Percentiles rank a stretch among this genome's conserved stretches.
These are phyloP conservation scores for Galerucella calmariensis DNA, from an alignment of 2,888 invertebrate species.

Conservation along the genomic window DNA sequence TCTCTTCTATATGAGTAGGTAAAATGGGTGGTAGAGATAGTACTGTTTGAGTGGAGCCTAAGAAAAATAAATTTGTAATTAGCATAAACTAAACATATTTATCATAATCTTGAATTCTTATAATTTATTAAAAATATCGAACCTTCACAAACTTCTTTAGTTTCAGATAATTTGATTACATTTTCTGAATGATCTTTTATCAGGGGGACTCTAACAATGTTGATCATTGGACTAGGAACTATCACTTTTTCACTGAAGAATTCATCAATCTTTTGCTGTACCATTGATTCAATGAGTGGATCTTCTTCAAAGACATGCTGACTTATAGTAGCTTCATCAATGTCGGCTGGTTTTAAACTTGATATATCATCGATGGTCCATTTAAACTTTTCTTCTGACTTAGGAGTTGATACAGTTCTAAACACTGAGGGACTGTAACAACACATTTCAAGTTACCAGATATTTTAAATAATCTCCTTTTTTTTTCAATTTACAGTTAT, in stretches of 20 bases:
- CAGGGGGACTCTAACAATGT: conserved; percentile 44
- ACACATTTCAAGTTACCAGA: background rate
- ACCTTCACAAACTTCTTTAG: conserved; percentile 45
- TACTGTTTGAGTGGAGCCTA: conserved; percentile 75
- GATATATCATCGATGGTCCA: conserved; percentile 81
- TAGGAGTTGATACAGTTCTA: conserved; percentile 60
- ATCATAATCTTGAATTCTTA: background rate
- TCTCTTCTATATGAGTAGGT: conserved; percentile 72
- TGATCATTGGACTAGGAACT: conserved; percentile 62
- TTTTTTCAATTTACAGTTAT: too few species aligned
- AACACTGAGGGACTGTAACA: conserved; percentile 63
- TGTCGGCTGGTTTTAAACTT: conserved; percentile 74
- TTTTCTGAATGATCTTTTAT: conserved; percentile 33
- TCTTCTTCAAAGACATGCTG: conserved; percentile 73
- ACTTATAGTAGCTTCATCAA: conserved; percentile 73
- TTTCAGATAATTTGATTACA: background rate
- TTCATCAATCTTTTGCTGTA: conserved; percentile 75
- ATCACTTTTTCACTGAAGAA: conserved; percentile 63
- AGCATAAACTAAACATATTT: background rate
- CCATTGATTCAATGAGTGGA: conserved; percentile 72
- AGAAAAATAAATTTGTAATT: conserved; percentile 13
- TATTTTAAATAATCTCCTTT: background rate
- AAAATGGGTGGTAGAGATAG: conserved; percentile 73
- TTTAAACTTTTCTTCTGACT: conserved; percentile 67
- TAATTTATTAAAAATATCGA: background rate